A percentile compares a stretch with the other conserved stretches of the same genome.
These are phyloP conservation scores for Trissonchulus sp. DNA, from an alignment of 2,888 invertebrate genomes.

Conservation along the genomic window DNA sequence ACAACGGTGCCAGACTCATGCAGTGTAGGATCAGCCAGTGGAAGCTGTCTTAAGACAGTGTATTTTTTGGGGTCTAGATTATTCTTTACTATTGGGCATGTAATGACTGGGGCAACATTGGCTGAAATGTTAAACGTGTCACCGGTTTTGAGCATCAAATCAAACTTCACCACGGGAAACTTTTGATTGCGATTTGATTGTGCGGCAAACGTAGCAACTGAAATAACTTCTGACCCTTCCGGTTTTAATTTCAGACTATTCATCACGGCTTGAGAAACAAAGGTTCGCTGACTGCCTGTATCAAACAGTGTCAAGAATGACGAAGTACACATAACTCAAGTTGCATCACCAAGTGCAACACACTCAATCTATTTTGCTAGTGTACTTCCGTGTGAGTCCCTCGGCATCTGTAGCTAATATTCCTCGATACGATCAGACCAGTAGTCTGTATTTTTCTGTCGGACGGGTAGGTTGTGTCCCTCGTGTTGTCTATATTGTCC, in stretches of 20 bases:
- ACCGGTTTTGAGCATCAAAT: not conserved
- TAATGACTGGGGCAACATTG: not conserved
- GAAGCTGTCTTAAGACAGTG: not conserved
- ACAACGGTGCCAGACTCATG: not conserved
- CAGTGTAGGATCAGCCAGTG: not conserved
- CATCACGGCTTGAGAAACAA: not conserved
- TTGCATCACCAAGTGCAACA: no score
- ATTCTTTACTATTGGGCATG: not conserved
- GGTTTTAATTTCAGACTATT: not conserved
- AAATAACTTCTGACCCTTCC: not conserved
- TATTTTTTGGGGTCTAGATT: not conserved
- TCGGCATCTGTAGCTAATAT: no score
- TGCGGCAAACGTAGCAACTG: not conserved
- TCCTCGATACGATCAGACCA: no score
- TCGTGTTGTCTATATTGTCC: no score
- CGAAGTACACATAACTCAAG: no score
- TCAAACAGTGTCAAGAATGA: no score
- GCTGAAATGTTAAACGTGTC: not conserved
- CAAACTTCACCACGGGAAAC: not conserved
- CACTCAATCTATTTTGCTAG: no score
- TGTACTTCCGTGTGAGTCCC: no score
- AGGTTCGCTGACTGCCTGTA: not conserved
- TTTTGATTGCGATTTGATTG: not conserved
- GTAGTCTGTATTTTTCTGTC: no score
- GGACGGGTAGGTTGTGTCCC: no score